Evolutionary conservation across 2,113 vertebrate genomes (phyloP).

Genomic region (Mormyrus lacerda): DNA sequence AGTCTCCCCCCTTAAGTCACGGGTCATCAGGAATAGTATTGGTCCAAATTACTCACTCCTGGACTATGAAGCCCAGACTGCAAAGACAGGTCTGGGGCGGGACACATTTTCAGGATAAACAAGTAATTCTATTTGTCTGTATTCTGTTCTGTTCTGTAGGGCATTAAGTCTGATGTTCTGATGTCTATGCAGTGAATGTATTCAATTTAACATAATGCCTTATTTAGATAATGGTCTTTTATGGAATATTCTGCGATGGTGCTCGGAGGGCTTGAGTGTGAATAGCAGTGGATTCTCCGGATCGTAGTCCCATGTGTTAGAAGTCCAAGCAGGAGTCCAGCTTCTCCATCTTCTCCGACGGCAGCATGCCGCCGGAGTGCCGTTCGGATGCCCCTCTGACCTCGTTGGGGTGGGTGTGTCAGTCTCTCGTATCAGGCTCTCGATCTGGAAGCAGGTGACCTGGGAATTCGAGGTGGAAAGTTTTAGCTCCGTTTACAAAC

Average conservation of each 20-base stretch:
- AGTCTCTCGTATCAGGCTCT: neutral
- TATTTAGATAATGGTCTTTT: neutral
- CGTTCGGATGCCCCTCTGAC: neutral
- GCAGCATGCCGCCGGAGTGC: neutral
- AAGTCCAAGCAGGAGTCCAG: neutral
- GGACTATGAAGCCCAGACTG: neutral
- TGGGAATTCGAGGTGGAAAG: slow-evolving; percentile 12
- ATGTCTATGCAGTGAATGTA: neutral
- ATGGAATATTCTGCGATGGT: neutral
- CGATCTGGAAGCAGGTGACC: neutral
- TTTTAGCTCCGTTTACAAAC: slow-evolving; percentile 2
- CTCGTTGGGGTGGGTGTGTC: neutral
- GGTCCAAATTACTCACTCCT: neutral
- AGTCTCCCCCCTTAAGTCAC: neutral
- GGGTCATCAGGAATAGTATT: neutral
- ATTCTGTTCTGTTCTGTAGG: neutral
- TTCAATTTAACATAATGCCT: neutral
- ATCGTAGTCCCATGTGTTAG: neutral
- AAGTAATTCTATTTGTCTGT: neutral
- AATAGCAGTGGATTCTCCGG: neutral
- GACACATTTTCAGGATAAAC: neutral
- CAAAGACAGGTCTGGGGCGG: neutral
- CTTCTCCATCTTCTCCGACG: neutral
- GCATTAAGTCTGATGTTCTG: neutral
- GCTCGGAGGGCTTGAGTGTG: neutral